Evolutionary conservation across 2,797 vertebrate species (phyloP).

Genomic region (Synanceia verrucosa): DNA sequence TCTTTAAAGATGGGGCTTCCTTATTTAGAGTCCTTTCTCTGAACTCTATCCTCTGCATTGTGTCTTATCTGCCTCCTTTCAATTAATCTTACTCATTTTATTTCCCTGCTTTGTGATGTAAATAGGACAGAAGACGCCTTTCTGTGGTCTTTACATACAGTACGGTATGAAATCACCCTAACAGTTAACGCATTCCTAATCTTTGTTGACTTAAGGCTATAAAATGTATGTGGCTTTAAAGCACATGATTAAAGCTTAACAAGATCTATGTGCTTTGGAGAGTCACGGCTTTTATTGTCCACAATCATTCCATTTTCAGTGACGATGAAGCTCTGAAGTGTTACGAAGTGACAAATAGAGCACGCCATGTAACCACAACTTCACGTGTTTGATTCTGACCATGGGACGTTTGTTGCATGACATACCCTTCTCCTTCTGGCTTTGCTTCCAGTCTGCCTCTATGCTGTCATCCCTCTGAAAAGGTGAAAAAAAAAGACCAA

Average conservation of each 20-base stretch:
- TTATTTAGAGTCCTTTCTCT: constrained; percentile 9
- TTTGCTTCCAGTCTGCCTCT: not conserved
- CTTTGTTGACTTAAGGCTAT: constrained; percentile 13
- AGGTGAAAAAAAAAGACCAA: not conserved
- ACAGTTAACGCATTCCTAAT: not conserved
- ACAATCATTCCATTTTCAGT: constrained; percentile 20
- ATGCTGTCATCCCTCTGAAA: not conserved
- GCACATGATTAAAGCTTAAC: constrained; percentile 44
- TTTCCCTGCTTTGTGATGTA: not conserved
- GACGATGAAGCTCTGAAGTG: constrained; percentile 30
- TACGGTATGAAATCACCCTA: not conserved
- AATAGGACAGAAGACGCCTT: not conserved
- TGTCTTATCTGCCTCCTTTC: not conserved
- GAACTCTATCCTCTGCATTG: not conserved
- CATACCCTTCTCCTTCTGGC: not conserved
- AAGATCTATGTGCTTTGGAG: constrained; percentile 1
- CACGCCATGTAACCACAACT: not conserved
- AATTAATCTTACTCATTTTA: no score
- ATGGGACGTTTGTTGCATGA: not conserved
- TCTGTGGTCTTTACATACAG: no score
- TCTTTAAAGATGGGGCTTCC: constrained; percentile 31
- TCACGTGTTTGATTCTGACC: not conserved
- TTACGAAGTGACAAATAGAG: constrained; percentile 31
- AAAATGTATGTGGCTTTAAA: constrained; percentile 44
- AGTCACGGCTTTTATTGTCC: constrained; percentile 38